A percentile compares a stretch with the other conserved stretches of the same genome.
phyloP scores from a whole-genome alignment of 2,113 vertebrate genomes.

The Alaudala cheleensis region DNA sequence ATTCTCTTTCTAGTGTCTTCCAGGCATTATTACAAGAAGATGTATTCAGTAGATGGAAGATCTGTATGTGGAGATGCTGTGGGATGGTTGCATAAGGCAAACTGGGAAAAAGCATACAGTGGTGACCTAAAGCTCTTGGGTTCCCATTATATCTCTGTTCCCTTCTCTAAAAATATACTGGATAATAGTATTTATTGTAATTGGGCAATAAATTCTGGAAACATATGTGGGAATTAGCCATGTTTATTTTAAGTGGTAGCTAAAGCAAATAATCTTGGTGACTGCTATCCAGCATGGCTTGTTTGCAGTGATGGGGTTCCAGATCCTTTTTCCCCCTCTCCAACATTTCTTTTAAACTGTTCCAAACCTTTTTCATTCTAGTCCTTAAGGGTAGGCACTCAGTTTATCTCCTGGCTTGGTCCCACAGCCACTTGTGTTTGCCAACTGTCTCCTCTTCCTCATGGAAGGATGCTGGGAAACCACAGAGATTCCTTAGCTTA shows the following conservation, averaged over 20 bases:
- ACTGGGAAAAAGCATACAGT: neutral
- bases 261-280: neutral
- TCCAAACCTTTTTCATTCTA: neutral
- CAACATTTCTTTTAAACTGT: neutral
- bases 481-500: neutral
- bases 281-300: neutral
- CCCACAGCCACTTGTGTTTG: neutral
- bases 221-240: neutral
- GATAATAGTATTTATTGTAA: neutral
- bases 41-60: neutral
- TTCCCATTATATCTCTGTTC: neutral
- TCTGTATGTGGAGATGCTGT: neutral
- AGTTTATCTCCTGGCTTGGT: neutral
- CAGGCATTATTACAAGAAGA: neutral
- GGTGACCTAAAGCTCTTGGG: neutral
- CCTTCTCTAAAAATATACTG: neutral
- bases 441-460: neutral
- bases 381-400: neutral
- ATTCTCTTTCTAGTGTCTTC: neutral
- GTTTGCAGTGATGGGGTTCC: neutral
- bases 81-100: neutral
- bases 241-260: constrained; percentile 30
- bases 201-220: constrained; percentile 32
- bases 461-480: neutral
- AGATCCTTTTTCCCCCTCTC: neutral